A percentile compares a stretch with the other conserved stretches of the same genome.
Evolutionary conservation across 2,797 vertebrate genomes (phyloP).

Genomic region (Microctenopoma steveboyesi): DNA sequence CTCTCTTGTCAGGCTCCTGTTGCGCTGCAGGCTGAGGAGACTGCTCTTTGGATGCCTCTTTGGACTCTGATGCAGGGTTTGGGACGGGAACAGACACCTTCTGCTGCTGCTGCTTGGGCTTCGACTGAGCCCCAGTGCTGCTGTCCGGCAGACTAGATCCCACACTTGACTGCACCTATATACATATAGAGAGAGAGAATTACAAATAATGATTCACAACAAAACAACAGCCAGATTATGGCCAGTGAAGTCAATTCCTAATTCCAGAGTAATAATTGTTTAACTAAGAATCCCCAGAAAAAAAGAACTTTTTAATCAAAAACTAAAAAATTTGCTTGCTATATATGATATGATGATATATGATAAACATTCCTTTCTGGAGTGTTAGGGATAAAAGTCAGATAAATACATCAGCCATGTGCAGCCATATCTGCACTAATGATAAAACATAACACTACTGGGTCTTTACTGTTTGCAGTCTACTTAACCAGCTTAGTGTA

Average conservation of each 20-base stretch:
- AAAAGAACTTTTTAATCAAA: not conserved
- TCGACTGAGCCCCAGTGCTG: conserved; percentile 82
- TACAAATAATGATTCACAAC: not conserved
- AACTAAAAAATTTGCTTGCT: not conserved
- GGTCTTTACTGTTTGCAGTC: too few species aligned
- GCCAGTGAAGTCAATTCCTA: not conserved
- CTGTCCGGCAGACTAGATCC: conserved; percentile 85
- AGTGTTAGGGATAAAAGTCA: too few species aligned
- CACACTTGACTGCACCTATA: conserved; percentile 80
- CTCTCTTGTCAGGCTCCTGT: conserved; percentile 63
- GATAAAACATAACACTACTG: too few species aligned
- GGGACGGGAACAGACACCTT: conserved; percentile 29
- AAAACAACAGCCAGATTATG: not conserved
- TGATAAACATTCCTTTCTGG: too few species aligned
- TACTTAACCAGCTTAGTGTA: too few species aligned
- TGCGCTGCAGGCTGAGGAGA: conserved; percentile 25
- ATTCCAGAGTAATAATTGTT: not conserved
- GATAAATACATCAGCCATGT: too few species aligned
- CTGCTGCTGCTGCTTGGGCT: conserved; percentile 67
- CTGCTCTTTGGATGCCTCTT: conserved; percentile 19
- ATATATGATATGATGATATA: too few species aligned
- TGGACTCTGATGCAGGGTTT: conserved; percentile 24
- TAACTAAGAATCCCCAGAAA: not conserved
- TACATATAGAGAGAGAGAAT: too few species aligned
- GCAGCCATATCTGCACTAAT: too few species aligned